Evolutionary conservation across 2,888 invertebrate genomes (phyloP).

Genomic region (Ariolimax columbianus): DNA sequence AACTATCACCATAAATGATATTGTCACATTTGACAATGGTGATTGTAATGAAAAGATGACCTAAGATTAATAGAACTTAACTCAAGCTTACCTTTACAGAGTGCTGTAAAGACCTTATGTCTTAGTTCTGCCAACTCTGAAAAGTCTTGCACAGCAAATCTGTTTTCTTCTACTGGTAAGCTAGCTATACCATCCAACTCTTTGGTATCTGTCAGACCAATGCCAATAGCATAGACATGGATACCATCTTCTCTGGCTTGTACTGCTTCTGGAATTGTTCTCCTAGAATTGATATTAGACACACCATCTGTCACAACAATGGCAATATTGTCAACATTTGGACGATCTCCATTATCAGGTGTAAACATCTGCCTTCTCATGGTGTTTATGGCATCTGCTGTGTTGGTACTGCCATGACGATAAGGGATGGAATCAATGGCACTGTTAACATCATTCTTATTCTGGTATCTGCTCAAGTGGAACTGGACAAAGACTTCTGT

Average conservation of each 20-base stretch:
- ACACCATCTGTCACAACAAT: conserved; percentile 74
- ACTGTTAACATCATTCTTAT: conserved; percentile 59
- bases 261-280: conserved; percentile 67
- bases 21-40: no score
- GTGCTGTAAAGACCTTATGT: no score
- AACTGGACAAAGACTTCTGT: conserved; percentile 66
- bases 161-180: conserved; percentile 59
- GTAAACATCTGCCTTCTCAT: conserved; percentile 68
- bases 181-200: conserved; percentile 72
- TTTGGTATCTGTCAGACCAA: conserved; percentile 68
- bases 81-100: no score
- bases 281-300: conserved; percentile 66
- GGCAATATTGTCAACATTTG: conserved; percentile 65
- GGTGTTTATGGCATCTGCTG: conserved; percentile 66
- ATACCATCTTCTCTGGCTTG: conserved; percentile 63
- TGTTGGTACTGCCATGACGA: conserved; percentile 72
- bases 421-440: conserved; percentile 69
- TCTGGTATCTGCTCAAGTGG: conserved; percentile 63
- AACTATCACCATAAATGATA: no score
- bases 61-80: no score
- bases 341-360: conserved; percentile 67
- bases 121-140: no score
- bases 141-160: conserved; percentile 67
- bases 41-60: no score
- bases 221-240: conserved; percentile 70